Evolutionary conservation across 1,140 invertebrate species (phyloP).

Genomic region (Oreohelix idahoensis): DNA sequence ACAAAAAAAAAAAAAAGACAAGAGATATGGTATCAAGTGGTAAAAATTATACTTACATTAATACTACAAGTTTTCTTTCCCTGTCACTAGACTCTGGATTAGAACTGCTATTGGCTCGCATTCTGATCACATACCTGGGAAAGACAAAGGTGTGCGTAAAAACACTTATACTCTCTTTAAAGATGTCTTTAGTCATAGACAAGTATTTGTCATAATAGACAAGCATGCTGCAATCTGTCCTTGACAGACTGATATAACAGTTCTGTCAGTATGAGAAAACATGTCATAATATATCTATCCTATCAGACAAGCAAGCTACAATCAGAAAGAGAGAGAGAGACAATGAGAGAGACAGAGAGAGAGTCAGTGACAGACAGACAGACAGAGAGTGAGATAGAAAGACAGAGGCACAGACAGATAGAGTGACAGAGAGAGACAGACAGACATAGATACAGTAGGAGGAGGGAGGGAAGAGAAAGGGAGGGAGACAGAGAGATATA

Average conservation of each 20-base stretch:
- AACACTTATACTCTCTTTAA: not conserved
- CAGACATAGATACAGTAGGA: not conserved
- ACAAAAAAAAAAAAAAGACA: too few relatives aligned
- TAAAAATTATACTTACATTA: constrained; percentile 29
- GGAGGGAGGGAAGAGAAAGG: not conserved
- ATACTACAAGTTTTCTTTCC: constrained; percentile 32
- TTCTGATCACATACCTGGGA: constrained; percentile 27
- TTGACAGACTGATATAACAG: not conserved
- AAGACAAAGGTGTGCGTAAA: too few relatives aligned
- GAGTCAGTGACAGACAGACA: too few relatives aligned
- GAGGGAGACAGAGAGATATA: not conserved
- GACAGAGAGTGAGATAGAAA: not conserved
- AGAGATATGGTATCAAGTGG: too few relatives aligned
- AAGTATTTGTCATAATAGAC: not conserved
- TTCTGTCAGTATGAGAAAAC: too few relatives aligned
- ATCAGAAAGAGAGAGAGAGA: not conserved
- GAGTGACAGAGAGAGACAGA: too few relatives aligned
- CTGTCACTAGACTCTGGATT: constrained; percentile 26
- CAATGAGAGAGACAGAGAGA: not conserved
- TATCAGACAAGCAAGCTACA: too few relatives aligned
- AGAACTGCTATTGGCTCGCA: constrained; percentile 30
- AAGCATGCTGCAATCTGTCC: not conserved
- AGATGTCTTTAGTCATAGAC: not conserved
- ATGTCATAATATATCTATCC: too few relatives aligned
- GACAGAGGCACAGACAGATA: too few relatives aligned